Conservation (phyloP, 2,888 invertebrate genomes). For the Eristalis tenax region DNA sequence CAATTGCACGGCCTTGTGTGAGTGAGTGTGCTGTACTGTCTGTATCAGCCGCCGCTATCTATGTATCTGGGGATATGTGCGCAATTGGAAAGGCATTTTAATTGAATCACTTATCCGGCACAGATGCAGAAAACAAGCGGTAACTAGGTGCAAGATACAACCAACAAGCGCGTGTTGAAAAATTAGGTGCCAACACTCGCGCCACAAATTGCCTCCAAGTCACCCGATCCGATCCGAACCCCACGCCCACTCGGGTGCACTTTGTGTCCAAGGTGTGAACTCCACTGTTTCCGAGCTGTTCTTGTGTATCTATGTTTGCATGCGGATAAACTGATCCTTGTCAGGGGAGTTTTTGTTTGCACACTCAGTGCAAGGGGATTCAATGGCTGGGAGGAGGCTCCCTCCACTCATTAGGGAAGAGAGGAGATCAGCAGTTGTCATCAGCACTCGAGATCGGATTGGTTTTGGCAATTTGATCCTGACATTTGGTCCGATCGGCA, state of each 20-base stretch:
- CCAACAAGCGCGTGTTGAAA: constrained; percentile 23
- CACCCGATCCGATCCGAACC: constrained; percentile 23
- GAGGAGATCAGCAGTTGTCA: constrained; percentile 8
- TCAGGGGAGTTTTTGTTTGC: no score
- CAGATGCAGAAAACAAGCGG: constrained; percentile 37
- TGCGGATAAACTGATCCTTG: no score
- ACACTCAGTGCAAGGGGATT: no score
- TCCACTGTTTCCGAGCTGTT: constrained; percentile 19
- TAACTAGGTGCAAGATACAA: not conserved
- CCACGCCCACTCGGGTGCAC: constrained; percentile 35
- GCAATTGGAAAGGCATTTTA: constrained; percentile 70
- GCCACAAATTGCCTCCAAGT: constrained; percentile 48
- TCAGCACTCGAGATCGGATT: constrained; percentile 14
- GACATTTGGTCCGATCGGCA: constrained; percentile 61
- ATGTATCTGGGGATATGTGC: not conserved
- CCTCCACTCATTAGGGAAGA: constrained; percentile 39
- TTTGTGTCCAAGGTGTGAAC: constrained; percentile 58
- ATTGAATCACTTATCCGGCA: constrained; percentile 44
- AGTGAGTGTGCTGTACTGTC: not conserved
- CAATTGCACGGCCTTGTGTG: not conserved
- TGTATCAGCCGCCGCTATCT: no score
- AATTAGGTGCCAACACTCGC: constrained; percentile 59
- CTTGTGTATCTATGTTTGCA: not conserved
- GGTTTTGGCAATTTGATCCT: constrained; percentile 57
- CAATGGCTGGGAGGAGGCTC: not conserved